Conservation (phyloP, 53 echinoderm and acorn worm genomes). For the Luidia sarsii region DNA sequence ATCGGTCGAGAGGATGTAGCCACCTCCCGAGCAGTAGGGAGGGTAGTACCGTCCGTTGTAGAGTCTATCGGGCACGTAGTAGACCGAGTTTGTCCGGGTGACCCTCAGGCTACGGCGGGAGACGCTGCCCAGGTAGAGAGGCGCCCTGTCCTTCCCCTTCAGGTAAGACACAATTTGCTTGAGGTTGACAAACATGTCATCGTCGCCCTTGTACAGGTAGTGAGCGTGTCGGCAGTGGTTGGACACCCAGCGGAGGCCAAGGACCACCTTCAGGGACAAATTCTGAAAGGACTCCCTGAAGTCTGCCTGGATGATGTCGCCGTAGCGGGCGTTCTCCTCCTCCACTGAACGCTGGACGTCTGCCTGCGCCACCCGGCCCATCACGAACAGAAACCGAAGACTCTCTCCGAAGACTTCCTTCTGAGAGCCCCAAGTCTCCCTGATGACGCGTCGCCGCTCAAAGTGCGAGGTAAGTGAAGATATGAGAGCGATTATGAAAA, state of each 20-base stretch:
- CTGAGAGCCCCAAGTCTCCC: conserved; percentile 80
- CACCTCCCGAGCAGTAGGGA: conserved; percentile 92
- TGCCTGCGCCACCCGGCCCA: conserved; percentile 70
- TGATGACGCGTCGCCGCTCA: conserved; percentile 76
- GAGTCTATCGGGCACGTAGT: conserved; percentile 74
- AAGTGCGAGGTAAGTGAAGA: conserved; percentile 82
- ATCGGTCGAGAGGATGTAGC: conserved; percentile 84
- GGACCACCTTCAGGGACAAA: conserved; percentile 80
- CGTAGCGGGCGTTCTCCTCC: conserved; percentile 65
- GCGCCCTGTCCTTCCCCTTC: conserved; percentile 58
- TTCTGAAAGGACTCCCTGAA: conserved; percentile 82
- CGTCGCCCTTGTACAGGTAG: conserved; percentile 93
- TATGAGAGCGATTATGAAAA: conserved; percentile 76
- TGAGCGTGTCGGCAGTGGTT: conserved; percentile 73
- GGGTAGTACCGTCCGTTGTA: conserved; percentile 91
- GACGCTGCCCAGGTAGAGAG: conserved; percentile 76
- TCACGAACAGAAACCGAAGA: conserved; percentile 70
- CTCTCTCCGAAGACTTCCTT: conserved; percentile 53
- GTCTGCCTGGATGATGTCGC: conserved; percentile 82
- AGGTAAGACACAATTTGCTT: conserved; percentile 69
- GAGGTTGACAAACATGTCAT: conserved; percentile 98
- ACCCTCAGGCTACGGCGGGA: conserved; percentile 72
- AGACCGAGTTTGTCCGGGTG: conserved; percentile 78
- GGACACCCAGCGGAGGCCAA: conserved; percentile 81
- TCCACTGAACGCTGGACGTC: conserved; percentile 78